A percentile compares a stretch with the other conserved stretches of the same genome.
Evolutionary conservation across 2,113 vertebrate species (phyloP).

Genomic region (Labrus mixtus): DNA sequence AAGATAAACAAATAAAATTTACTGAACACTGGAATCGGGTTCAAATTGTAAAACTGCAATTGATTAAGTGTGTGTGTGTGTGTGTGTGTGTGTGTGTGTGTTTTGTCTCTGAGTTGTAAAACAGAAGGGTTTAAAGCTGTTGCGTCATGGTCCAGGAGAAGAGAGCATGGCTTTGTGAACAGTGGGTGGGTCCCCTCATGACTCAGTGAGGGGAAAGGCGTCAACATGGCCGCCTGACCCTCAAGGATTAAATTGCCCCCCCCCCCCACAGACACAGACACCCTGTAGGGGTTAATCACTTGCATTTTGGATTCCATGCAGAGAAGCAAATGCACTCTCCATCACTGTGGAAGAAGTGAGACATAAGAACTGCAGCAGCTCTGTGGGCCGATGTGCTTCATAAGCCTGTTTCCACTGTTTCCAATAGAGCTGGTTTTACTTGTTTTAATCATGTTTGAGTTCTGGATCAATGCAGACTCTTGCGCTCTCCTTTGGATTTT

Average conservation of each 20-base stretch:
- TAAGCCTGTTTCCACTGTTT: conserved; percentile 60
- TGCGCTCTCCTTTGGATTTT: conserved; percentile 24
- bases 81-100: conserved; percentile 75
- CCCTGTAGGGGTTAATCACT: conserved; percentile 76
- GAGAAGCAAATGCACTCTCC: conserved; percentile 69
- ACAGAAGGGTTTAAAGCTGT: conserved; percentile 74
- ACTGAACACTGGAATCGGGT: conserved; percentile 65
- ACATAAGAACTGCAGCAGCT: conserved; percentile 48
- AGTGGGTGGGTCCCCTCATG: conserved; percentile 78
- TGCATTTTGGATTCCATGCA: conserved; percentile 75
- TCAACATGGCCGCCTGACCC: conserved; percentile 67
- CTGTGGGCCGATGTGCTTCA: conserved; percentile 59
- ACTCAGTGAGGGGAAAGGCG: conserved; percentile 80
- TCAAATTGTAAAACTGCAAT: conserved; percentile 79
- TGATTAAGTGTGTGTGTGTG: conserved; percentile 79
- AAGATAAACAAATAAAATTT: conserved; percentile 72
- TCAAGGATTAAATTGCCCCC: conserved; percentile 62
- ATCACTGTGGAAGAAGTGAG: conserved; percentile 80
- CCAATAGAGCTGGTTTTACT: conserved; percentile 39
- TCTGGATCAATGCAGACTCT: conserved; percentile 22
- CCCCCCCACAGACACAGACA: conserved; percentile 43
- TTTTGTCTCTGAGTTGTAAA: conserved; percentile 80
- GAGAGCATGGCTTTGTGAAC: conserved; percentile 75
- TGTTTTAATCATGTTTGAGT: conserved; percentile 24
- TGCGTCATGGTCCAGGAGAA: conserved; percentile 68